Percentiles rank a stretch among this genome's conserved stretches.
phyloP scores from a whole-genome alignment of 2,888 invertebrate species.

The Monoplex corrugatus region DNA sequence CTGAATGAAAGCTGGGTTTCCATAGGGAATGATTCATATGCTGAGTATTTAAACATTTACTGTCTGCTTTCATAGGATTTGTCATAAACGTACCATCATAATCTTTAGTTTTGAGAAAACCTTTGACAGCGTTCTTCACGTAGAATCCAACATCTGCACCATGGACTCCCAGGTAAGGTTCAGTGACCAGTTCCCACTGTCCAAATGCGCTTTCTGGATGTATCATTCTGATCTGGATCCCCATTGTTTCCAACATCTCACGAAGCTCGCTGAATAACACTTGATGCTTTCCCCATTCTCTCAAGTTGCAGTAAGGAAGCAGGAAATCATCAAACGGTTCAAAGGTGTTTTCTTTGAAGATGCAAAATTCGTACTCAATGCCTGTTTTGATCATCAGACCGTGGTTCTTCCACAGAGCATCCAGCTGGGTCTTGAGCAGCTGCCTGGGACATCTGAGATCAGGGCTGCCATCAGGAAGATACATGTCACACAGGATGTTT shows the following conservation, averaged over 20 bases:
- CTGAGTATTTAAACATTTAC: not conserved
- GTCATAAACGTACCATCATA: slow-evolving; percentile 42
- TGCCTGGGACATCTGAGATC: slow-evolving; percentile 34
- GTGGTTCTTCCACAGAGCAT: not conserved
- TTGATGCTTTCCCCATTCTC: not conserved
- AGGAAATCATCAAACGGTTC: not conserved
- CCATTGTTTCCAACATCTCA: slow-evolving; percentile 2
- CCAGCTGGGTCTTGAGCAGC: slow-evolving; percentile 8
- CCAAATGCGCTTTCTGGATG: not conserved
- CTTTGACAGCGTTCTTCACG: slow-evolving; percentile 38
- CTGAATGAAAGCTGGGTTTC: not conserved
- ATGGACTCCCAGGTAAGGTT: not conserved
- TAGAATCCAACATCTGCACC: slow-evolving; percentile 38
- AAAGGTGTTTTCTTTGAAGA: slow-evolving; percentile 32
- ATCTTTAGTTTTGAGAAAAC: slow-evolving; percentile 17
- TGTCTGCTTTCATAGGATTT: not conserved
- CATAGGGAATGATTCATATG: slow-evolving; percentile 45
- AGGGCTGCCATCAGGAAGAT: not conserved
- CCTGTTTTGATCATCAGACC: slow-evolving; percentile 16
- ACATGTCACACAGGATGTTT: slow-evolving; percentile 39
- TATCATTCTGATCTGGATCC: not conserved
- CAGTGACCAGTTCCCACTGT: slow-evolving; percentile 39
- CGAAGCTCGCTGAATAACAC: not conserved
- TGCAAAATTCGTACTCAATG: slow-evolving; percentile 41
- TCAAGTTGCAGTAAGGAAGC: too few species aligned